A percentile compares a stretch with the other conserved stretches of the same genome.
Evolutionary conservation across 2,888 invertebrate species (phyloP).

Genomic region (Melanostoma scalare): DNA sequence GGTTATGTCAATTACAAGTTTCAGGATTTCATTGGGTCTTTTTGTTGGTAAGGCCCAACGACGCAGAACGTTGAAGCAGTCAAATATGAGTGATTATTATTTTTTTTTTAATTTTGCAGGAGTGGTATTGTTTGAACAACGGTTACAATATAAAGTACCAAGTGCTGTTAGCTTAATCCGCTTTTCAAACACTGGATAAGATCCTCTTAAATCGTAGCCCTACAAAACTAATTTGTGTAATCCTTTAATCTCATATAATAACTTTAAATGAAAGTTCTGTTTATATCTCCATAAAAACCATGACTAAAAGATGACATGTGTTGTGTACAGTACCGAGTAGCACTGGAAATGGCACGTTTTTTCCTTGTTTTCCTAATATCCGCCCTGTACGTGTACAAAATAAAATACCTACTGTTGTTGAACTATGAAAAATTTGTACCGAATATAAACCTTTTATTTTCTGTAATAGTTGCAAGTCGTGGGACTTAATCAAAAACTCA

Average conservation of each 20-base stretch:
- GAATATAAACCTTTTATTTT: conserved; percentile 47
- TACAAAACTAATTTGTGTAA: conserved; percentile 56
- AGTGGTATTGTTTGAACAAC: too few species aligned
- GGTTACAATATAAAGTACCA: too few species aligned
- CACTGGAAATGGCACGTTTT: conserved; percentile 50
- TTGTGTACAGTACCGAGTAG: conserved; percentile 25
- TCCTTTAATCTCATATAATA: conserved; percentile 57
- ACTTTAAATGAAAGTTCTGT: conserved; percentile 33
- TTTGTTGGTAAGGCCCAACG: too few species aligned
- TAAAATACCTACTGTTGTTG: conserved; percentile 21
- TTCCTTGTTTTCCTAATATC: conserved; percentile 25
- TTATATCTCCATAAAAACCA: conserved; percentile 43
- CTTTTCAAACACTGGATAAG: conserved; percentile 44
- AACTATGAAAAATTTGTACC: conserved; percentile 44
- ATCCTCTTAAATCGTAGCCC: conserved; percentile 39
- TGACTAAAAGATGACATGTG: conserved; percentile 52
- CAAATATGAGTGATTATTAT: too few species aligned
- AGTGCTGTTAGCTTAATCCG: neutral
- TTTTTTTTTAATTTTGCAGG: too few species aligned
- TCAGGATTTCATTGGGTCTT: too few species aligned
- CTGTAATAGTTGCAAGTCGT: conserved; percentile 60
- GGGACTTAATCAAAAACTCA: conserved; percentile 61
- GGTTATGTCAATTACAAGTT: too few species aligned
- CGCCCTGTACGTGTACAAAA: conserved; percentile 16
- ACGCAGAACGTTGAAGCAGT: too few species aligned